Evolutionary conservation across 2,797 vertebrate genomes (phyloP).

Genomic region (Chromobotia macracanthus): DNA sequence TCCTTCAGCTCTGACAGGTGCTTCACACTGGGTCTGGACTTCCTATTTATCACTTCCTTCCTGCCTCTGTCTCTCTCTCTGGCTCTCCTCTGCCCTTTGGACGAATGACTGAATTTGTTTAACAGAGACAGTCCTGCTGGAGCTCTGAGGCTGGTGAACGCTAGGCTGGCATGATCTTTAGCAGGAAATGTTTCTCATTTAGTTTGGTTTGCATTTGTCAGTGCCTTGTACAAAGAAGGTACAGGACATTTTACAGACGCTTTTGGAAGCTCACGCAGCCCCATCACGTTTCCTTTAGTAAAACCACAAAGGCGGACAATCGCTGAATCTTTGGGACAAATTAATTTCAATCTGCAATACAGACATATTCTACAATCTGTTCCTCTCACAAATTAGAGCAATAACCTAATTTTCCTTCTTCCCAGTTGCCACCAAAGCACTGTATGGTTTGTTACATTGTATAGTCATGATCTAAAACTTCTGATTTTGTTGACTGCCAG

Average conservation of each 20-base stretch:
- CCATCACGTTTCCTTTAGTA: constrained; percentile 18
- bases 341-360: constrained; percentile 62
- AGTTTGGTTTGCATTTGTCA: constrained; percentile 49
- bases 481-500: constrained; percentile 31
- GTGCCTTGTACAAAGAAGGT: constrained; percentile 65
- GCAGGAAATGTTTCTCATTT: constrained; percentile 27
- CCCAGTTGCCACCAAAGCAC: constrained; percentile 62
- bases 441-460: constrained; percentile 45
- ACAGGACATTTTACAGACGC: constrained; percentile 41
- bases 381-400: constrained; percentile 58
- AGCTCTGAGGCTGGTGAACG: neutral
- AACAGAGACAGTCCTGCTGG: constrained; percentile 19
- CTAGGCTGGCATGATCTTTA: neutral
- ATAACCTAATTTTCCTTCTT: constrained; percentile 62
- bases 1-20: constrained; percentile 75
- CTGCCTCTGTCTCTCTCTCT: constrained; percentile 29
- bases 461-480: constrained; percentile 15
- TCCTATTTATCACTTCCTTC: constrained; percentile 73
- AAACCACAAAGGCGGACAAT: constrained; percentile 30
- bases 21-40: constrained; percentile 69
- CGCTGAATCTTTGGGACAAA: constrained; percentile 11
- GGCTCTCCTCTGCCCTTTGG: constrained; percentile 52
- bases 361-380: constrained; percentile 22
- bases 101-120: constrained; percentile 9
- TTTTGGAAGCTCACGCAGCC: constrained; percentile 16